Base-by-base conservation (phyloP, 2,797 vertebrate species). In the Huso huso region DNA sequence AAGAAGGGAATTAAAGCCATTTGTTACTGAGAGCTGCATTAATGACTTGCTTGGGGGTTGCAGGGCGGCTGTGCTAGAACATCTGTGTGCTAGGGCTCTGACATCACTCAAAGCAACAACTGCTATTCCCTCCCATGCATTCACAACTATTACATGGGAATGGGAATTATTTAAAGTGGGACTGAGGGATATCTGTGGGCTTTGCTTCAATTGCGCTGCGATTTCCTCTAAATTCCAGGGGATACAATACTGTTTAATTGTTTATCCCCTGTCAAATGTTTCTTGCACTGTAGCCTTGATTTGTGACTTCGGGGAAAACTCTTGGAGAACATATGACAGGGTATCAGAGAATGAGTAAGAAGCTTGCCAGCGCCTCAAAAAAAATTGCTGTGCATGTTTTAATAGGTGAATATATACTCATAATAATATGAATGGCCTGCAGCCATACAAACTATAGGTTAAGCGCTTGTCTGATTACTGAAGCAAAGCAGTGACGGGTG, bases 11-110 rank as follows among this genome's bases (percentile, higher is more conserved):
- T 48, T 23, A 61, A 71, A 59, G 62, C 50, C 51, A 23, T 59
- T 71, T 67, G 66, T 65, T 65, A 53, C 58, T 64, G 59, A 68
- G 12, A 48, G n/a, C 4, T 15, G 18, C 61, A 37, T 62, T 62
- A 23, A 37, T 18, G 15, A 8, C 13, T 55, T 48, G 53, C 37
- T 9, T 58, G 48, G 48, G 10, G 18, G 11, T 12, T 49, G 15
- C 10, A 10, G 49, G 49, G 66, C 7, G 13, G 10, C 49, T 51
- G 10, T 7, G 48, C 18, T n/a, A 10, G 3, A 18, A 10, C 51
- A 61, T 61, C 6, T 49, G 59, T 23, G 18, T 23, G 4, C 2
- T 6, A 37, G 10, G 6, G 1, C 23, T n/a, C 15, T 4, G 61
- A 62, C 10, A 37, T 50, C 15, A 48, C 49, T 23, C 13, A n/a